phyloP scores from a whole-genome alignment of 2,888 invertebrate species.

The Leucania comma region DNA sequence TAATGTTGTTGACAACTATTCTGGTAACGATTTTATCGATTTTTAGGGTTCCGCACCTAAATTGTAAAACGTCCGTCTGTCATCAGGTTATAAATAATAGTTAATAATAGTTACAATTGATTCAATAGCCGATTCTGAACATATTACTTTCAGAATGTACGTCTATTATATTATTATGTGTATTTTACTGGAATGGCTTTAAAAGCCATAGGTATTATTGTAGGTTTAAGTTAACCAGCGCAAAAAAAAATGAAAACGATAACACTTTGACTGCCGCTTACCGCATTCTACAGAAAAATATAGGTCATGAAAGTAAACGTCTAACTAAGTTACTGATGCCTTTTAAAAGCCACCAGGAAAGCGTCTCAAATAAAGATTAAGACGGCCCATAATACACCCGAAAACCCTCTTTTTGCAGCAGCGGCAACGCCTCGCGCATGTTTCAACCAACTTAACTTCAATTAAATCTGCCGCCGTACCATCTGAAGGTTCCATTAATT shows the following conservation, averaged over 20 bases:
- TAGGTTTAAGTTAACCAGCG: not conserved
- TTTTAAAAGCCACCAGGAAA: slow-evolving; percentile 25
- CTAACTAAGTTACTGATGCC: not conserved
- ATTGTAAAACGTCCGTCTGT: too few relatives aligned
- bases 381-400: slow-evolving; percentile 17
- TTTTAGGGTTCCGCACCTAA: too few relatives aligned
- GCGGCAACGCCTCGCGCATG: slow-evolving; percentile 51
- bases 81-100: too few relatives aligned
- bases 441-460: slow-evolving; percentile 62
- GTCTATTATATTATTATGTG: too few relatives aligned
- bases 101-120: too few relatives aligned
- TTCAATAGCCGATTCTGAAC: too few relatives aligned
- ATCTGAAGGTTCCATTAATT: slow-evolving; percentile 81
- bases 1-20: slow-evolving; percentile 6
- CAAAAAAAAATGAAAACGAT: not conserved
- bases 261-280: not conserved
- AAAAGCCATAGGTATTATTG: too few relatives aligned
- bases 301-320: not conserved
- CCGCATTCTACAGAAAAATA: not conserved
- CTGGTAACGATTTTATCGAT: slow-evolving; percentile 8
- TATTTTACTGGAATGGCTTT: too few relatives aligned
- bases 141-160: too few relatives aligned
- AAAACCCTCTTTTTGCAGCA: slow-evolving; percentile 38
- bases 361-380: slow-evolving; percentile 35
- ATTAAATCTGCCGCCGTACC: slow-evolving; percentile 62